A percentile compares a stretch with the other conserved stretches of the same genome.
These are phyloP conservation scores for Morone saxatilis DNA, from an alignment of 2,113 vertebrate species.

Conservation along the genomic window DNA sequence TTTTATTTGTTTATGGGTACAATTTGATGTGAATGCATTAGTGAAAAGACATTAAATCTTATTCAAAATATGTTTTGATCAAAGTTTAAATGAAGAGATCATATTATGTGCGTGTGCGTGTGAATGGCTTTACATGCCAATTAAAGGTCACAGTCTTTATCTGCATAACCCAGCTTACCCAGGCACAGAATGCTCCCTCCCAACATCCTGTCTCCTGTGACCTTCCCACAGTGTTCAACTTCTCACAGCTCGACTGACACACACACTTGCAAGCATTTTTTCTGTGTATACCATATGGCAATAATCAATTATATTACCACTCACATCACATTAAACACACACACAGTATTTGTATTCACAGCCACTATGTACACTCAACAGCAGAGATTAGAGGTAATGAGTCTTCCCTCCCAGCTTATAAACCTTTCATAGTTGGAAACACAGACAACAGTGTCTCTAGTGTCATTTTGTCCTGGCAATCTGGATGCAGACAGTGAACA, in stretches of 20 bases:
- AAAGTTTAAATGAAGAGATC: background rate
- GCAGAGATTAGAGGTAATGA: background rate
- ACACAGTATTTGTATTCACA: conserved; percentile 32
- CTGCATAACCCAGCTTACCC: conserved; percentile 19
- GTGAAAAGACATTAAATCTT: background rate
- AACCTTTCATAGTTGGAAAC: background rate
- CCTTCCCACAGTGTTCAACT: conserved; percentile 44
- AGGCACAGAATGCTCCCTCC: conserved; percentile 49
- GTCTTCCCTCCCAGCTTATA: background rate
- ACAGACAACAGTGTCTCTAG: background rate
- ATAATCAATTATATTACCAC: conserved; percentile 29
- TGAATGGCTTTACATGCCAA: background rate
- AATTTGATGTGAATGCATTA: background rate
- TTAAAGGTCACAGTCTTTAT: conserved; percentile 47
- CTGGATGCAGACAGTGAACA: background rate
- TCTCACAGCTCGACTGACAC: conserved; percentile 3
- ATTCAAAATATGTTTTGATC: background rate
- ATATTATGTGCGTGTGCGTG: background rate
- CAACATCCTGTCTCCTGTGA: conserved; percentile 16
- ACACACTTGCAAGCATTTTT: background rate
- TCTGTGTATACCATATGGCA: conserved; percentile 1
- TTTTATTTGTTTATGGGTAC: background rate
- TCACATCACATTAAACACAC: conserved; percentile 21
- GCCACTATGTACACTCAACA: conserved; percentile 41
- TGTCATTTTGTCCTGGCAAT: background rate